Evolutionary conservation across 2,113 vertebrate genomes (phyloP).

Genomic region (Aviceda subcristata): DNA sequence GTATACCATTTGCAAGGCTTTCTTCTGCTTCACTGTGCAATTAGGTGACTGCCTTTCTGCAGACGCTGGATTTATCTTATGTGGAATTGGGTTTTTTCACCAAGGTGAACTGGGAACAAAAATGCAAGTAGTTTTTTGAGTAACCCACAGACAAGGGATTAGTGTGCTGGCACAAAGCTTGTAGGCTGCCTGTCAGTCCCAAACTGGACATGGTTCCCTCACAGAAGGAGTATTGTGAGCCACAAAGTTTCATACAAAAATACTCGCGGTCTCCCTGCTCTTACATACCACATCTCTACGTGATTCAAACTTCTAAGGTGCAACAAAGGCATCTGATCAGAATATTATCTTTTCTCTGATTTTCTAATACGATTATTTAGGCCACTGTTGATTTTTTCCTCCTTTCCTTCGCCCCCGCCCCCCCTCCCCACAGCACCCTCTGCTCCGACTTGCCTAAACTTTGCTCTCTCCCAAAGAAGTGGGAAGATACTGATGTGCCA

Average conservation of each 20-base stretch:
- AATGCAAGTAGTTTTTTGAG: constrained; percentile 49
- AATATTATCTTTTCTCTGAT: neutral
- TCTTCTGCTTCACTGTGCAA: constrained; percentile 86
- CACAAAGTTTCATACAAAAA: constrained; percentile 14
- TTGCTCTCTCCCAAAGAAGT: neutral
- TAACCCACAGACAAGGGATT: constrained; percentile 46
- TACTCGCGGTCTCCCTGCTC: neutral
- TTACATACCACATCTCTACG: neutral
- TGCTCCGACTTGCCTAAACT: constrained; percentile 35
- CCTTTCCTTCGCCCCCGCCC: neutral
- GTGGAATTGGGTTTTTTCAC: constrained; percentile 63
- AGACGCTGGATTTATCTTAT: constrained; percentile 79
- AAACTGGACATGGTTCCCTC: neutral
- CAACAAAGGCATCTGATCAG: neutral
- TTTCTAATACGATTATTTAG: neutral
- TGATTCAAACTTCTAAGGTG: neutral
- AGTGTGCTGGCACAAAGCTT: constrained; percentile 47
- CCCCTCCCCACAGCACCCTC: neutral
- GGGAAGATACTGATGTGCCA: constrained; percentile 63
- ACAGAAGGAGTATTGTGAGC: constrained; percentile 33
- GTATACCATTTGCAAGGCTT: constrained; percentile 86
- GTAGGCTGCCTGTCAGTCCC: constrained; percentile 12
- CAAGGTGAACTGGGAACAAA: constrained; percentile 73
- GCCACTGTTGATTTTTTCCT: neutral
- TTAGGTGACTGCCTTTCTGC: constrained; percentile 84